These are phyloP conservation scores for Sebastes oblongus DNA, from an alignment of 2,797 vertebrate species.

Conservation along the genomic window DNA sequence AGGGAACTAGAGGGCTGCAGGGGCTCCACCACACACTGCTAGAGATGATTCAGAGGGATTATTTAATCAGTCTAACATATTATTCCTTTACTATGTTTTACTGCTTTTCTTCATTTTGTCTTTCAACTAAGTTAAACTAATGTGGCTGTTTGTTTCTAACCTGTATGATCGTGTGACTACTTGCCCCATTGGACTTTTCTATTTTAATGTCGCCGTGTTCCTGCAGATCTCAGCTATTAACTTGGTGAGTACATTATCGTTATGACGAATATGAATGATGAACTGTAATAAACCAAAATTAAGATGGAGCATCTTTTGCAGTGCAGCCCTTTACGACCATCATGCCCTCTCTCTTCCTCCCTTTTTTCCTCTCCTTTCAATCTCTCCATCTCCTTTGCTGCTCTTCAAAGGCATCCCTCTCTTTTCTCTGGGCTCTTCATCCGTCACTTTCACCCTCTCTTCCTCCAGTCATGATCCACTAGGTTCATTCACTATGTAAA, in stretches of 20 bases:
- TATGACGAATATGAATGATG: background rate
- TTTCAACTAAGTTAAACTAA: background rate
- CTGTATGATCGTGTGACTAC: background rate
- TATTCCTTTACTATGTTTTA: too few species aligned
- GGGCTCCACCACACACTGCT: too few species aligned
- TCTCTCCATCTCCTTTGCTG: background rate
- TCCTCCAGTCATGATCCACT: constrained; percentile 36
- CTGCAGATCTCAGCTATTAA: background rate
- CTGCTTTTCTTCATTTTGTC: background rate
- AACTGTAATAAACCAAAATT: background rate
- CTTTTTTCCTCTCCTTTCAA: background rate
- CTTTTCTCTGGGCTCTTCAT: background rate
- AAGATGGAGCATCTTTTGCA: background rate
- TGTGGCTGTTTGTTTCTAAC: background rate
- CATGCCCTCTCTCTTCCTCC: background rate
- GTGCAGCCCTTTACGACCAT: background rate
- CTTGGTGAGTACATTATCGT: background rate
- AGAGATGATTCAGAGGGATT: too few species aligned
- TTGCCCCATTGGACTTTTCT: background rate
- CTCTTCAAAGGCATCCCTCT: constrained; percentile 6
- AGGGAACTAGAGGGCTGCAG: too few species aligned
- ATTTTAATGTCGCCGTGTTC: background rate
- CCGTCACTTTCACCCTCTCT: constrained; percentile 4
- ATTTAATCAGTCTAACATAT: too few species aligned
- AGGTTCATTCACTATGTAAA: constrained; percentile 54